phyloP scores from a whole-genome alignment of 2,797 vertebrate genomes.

The Scolopax rusticola region DNA sequence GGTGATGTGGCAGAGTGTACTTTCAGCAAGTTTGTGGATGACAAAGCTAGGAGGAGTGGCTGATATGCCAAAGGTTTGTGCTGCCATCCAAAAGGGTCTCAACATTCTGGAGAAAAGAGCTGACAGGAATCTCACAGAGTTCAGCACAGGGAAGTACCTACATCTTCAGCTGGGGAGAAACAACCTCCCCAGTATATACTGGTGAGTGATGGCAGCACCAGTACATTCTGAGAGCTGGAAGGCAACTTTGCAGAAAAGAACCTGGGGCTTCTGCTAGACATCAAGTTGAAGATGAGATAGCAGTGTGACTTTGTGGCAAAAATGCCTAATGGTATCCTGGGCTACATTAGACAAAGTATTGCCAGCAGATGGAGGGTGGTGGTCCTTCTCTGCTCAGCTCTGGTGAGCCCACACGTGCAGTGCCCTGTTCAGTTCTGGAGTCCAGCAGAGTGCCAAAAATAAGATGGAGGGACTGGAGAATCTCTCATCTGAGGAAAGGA shows the following conservation, averaged over 20 bases:
- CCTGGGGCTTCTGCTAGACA: neutral
- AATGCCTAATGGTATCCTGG: neutral
- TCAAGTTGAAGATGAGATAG: neutral
- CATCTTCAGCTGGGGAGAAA: neutral
- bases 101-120: neutral
- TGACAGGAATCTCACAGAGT: too few species aligned
- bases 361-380: neutral
- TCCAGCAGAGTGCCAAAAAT: accelerated
- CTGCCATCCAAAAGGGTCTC: neutral
- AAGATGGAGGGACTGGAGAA: neutral
- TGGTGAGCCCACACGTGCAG: neutral
- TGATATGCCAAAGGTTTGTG: neutral
- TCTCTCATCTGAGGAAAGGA: neutral
- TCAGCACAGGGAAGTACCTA: neutral
- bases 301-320: neutral
- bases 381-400: neutral
- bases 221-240: neutral
- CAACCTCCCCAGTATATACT: neutral
- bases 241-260: neutral
- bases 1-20: neutral
- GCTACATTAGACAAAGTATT: neutral
- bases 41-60: neutral
- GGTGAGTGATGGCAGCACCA: neutral
- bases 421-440: neutral
- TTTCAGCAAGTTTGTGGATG: neutral